These are phyloP conservation scores for Trachelus iudaicus DNA, from an alignment of 2,888 invertebrate species.

Conservation along the genomic window DNA sequence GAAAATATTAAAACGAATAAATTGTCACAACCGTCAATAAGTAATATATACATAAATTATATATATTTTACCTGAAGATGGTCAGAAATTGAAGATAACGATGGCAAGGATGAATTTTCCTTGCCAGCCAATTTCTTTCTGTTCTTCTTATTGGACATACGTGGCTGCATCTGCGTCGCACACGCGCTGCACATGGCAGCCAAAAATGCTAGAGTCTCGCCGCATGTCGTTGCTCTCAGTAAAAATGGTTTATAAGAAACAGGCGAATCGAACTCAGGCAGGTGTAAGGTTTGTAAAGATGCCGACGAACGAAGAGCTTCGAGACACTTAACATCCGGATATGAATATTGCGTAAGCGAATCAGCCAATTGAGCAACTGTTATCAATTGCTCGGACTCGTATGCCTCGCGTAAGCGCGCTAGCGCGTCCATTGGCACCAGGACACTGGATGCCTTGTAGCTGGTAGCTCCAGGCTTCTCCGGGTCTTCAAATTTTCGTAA, in stretches of 20 bases:
- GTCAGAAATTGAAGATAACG: slow-evolving; percentile 20
- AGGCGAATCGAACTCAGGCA: slow-evolving; percentile 47
- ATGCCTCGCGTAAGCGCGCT: slow-evolving; percentile 57
- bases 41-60: neutral
- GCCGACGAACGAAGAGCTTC: slow-evolving; percentile 41
- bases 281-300: slow-evolving; percentile 44
- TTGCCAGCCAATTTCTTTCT: slow-evolving; percentile 48
- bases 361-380: slow-evolving; percentile 52
- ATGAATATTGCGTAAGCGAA: slow-evolving; percentile 45
- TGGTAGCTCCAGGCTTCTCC: slow-evolving; percentile 8
- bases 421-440: slow-evolving; percentile 59
- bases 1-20: neutral
- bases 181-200: slow-evolving; percentile 54
- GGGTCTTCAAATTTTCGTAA: slow-evolving; percentile 50
- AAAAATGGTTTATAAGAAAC: slow-evolving; percentile 55
- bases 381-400: slow-evolving; percentile 56
- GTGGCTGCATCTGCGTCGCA: slow-evolving; percentile 44
- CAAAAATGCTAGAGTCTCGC: slow-evolving; percentile 58
- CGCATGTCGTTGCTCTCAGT: slow-evolving; percentile 59
- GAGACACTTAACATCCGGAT: slow-evolving; percentile 52
- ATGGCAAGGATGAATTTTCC: slow-evolving; percentile 38
- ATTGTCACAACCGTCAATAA: neutral
- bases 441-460: slow-evolving; percentile 48
- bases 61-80: slow-evolving; percentile 46
- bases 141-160: slow-evolving; percentile 51